Conservation (phyloP, 2,888 invertebrate species). For the Ptycholaimellus sp. region DNA sequence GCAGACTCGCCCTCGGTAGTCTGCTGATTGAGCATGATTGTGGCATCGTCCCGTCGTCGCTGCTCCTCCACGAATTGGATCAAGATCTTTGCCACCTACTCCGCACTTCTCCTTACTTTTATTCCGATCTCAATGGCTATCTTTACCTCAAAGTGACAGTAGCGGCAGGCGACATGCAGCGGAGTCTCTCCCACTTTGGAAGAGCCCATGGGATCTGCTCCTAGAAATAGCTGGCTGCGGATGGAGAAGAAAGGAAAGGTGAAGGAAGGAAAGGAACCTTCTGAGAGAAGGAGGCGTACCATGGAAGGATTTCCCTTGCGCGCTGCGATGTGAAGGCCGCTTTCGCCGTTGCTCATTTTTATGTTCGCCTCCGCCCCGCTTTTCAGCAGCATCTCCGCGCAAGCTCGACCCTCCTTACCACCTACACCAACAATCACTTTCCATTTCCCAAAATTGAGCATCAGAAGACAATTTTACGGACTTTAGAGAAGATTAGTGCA, state of each 20-base stretch:
- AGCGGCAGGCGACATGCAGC: conserved; percentile 72
- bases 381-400: conserved; percentile 85
- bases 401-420: conserved; percentile 50
- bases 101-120: neutral
- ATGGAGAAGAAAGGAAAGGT: no score
- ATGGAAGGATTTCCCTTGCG: no score
- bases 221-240: no score
- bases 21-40: neutral
- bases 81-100: neutral
- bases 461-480: no score
- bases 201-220: conserved; percentile 54
- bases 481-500: no score
- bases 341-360: conserved; percentile 74
- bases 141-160: conserved; percentile 47
- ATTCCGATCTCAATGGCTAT: no score
- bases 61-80: neutral
- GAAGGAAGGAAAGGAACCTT: no score
- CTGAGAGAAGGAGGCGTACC: no score
- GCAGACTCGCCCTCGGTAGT: conserved; percentile 60
- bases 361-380: conserved; percentile 90
- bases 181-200: conserved; percentile 86
- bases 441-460: no score
- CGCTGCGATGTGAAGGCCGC: conserved; percentile 84
- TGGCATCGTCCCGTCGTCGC: neutral
- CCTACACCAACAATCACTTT: no score